Percentiles rank a stretch among this genome's conserved stretches.
phyloP scores from a whole-genome alignment of 1,140 invertebrate species.

The Acromyrmex echinatior region DNA sequence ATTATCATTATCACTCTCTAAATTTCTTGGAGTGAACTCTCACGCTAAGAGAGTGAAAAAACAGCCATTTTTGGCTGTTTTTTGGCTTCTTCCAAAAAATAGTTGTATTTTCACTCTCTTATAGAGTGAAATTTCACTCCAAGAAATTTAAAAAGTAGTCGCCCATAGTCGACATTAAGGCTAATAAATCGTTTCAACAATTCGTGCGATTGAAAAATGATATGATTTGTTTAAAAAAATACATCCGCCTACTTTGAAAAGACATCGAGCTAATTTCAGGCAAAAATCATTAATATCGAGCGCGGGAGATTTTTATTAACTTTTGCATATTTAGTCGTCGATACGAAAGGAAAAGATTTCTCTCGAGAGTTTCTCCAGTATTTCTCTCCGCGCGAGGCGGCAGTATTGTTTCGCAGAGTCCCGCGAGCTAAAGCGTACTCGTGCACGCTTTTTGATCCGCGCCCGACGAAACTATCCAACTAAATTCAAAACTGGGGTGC shows the following conservation, averaged over 20 bases:
- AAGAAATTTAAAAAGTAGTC: too few relatives aligned
- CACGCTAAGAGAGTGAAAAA: too few relatives aligned
- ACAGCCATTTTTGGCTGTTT: too few relatives aligned
- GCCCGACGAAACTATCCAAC: slow-evolving; percentile 72
- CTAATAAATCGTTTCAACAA: too few relatives aligned
- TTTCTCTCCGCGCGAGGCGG: slow-evolving; percentile 22
- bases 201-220: background rate
- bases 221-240: background rate
- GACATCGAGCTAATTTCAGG: background rate
- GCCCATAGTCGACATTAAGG: too few relatives aligned
- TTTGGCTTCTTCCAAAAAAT: too few relatives aligned
- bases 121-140: too few relatives aligned
- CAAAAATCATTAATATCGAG: slow-evolving; percentile 5
- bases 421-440: slow-evolving; percentile 22
- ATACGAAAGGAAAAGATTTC: slow-evolving; percentile 48
- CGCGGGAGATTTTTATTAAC: slow-evolving; percentile 15
- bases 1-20: too few relatives aligned
- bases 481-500: slow-evolving; percentile 81
- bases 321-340: slow-evolving; percentile 33
- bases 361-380: slow-evolving; percentile 24
- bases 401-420: slow-evolving; percentile 48
- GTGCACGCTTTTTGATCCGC: slow-evolving; percentile 53
- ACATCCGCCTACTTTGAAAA: background rate
- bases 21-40: too few relatives aligned
- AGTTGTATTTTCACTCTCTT: too few relatives aligned